These are phyloP conservation scores for Saccopteryx bilineata DNA, from an alignment of 2,113 vertebrate species.

Conservation along the genomic window DNA sequence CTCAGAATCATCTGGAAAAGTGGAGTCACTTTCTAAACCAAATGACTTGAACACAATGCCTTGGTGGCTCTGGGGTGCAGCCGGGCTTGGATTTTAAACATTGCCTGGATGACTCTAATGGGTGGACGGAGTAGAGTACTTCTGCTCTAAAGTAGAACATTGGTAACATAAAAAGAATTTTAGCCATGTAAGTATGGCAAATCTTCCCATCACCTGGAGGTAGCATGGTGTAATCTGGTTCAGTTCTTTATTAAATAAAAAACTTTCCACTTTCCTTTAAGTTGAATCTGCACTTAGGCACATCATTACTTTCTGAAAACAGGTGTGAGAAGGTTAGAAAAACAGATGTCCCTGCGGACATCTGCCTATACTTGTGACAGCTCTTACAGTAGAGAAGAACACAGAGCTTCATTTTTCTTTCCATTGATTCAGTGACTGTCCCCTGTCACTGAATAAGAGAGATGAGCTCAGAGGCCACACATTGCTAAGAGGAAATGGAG, in stretches of 20 bases:
- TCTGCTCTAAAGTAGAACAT: neutral
- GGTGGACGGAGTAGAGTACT: neutral
- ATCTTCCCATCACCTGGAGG: neutral
- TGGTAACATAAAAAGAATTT: neutral
- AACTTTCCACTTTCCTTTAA: neutral
- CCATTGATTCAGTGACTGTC: neutral
- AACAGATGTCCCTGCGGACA: neutral
- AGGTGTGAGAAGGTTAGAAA: neutral
- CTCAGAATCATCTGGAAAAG: neutral
- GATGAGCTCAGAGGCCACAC: neutral
- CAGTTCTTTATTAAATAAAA: neutral
- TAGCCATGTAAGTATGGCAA: neutral
- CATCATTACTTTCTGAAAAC: neutral
- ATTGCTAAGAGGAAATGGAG: neutral
- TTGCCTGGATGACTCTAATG: neutral
- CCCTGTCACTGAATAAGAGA: neutral
- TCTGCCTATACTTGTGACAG: neutral
- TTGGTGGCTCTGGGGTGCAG: neutral
- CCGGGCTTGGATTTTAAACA: neutral
- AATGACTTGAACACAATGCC: neutral
- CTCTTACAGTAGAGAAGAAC: neutral
- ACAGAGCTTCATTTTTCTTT: neutral
- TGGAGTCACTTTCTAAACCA: neutral
- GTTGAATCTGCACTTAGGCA: neutral
- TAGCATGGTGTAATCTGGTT: neutral